phyloP scores from a whole-genome alignment of 2,888 invertebrate genomes.

The Microdon myrmicae region DNA sequence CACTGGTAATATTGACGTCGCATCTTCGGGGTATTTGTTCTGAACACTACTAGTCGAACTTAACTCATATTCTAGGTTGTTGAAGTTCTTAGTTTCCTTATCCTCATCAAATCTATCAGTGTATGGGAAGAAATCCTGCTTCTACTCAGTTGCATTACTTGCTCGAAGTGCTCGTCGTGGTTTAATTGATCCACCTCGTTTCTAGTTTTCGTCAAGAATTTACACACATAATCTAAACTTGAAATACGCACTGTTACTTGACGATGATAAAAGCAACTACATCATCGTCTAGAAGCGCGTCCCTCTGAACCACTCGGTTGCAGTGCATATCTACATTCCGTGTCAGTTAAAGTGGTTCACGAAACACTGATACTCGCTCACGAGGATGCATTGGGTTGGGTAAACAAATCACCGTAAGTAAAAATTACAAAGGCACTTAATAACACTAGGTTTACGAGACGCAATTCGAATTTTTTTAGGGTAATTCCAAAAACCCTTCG shows the following conservation, averaged over 20 bases:
- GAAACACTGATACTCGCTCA: no score
- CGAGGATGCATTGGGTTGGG: no score
- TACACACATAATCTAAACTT: constrained; percentile 10
- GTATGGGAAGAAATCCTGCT: constrained; percentile 41
- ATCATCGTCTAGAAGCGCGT: constrained; percentile 14
- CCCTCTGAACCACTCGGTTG: no score
- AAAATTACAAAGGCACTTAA: no score
- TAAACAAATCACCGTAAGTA: no score
- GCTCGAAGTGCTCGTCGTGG: constrained; percentile 20
- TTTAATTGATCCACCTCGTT: constrained; percentile 18
- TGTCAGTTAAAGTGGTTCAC: no score
- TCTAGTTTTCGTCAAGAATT: constrained; percentile 20
- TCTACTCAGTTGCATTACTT: constrained; percentile 28
- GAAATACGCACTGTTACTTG: constrained; percentile 19
- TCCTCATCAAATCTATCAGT: constrained; percentile 36
- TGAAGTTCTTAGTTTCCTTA: constrained; percentile 30
- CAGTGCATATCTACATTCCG: no score
- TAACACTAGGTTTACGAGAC: no score
- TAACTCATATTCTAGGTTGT: constrained; percentile 39
- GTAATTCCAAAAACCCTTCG: no score
- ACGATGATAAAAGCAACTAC: constrained; percentile 8
- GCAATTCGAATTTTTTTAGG: no score
- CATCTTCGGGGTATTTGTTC: constrained; percentile 63
- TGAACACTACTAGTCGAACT: constrained; percentile 60
- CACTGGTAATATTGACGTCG: constrained; percentile 80